Base-by-base conservation (phyloP, 2,888 invertebrate species). In the Euplexia lucipara region DNA sequence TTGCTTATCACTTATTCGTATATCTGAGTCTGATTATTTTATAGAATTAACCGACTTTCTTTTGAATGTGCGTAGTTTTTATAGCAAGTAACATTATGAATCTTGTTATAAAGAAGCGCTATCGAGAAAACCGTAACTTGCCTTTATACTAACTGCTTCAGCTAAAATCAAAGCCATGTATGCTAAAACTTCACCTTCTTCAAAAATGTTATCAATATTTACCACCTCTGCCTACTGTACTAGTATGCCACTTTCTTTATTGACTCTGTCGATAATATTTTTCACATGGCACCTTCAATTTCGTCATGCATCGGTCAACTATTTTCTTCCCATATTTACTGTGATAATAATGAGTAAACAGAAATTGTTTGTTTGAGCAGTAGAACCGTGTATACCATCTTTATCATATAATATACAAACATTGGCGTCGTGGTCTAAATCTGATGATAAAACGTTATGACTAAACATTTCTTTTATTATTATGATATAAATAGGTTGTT, bases 351-450 rank as follows among this genome's bases (percentile, higher is more conserved):
- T 62, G 66, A 62, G 61, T 70, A 75, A 75, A 77, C 64, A 74
- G 41, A 44, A 47, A 20, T 12, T 78, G 61, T 78, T 79, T 75
- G 68, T 68, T 75, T 70, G 54, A 70, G 51, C 61, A 66, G 67
- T 64, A 68, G 49, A 68, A 39, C 59, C 37, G 48, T 52, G 47
- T 60, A 65, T 42, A 65, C 39, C 30, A 44, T 54, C 53, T 72
- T 77, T 85, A 84, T 85, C 83, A 75, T 75, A 74, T 16, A 37
- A 75, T 75, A 74, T 16, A 37, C 73, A 84, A 85, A 85, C 79
- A 84, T 52, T 51, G 8, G 18, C 49, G 37, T 59, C 60, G 67
- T 70, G 73, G 64, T 76, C 68, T 64, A 72, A 73, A 77, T 76
- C 72, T 70, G 70, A 66, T 68, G 54, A 75, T 75, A 71, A 44